These are phyloP conservation scores for Mus pahari DNA, from an alignment of 2,113 vertebrate species.

Conservation along the genomic window DNA sequence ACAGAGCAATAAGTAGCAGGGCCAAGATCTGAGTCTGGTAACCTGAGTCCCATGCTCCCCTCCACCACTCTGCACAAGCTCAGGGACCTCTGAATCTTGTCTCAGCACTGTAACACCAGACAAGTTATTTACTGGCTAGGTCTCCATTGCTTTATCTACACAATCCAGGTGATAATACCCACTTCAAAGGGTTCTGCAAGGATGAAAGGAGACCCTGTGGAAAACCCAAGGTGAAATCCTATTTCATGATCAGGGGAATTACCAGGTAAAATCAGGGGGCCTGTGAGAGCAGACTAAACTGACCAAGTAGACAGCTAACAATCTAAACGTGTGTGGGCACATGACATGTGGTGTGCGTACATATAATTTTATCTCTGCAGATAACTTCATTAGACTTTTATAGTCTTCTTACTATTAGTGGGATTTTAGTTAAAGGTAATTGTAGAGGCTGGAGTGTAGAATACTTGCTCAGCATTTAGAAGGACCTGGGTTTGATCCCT, in stretches of 20 bases:
- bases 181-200: constrained; percentile 65
- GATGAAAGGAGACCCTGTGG: constrained; percentile 64
- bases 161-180: constrained; percentile 47
- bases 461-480: background rate
- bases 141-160: constrained; percentile 58
- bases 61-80: background rate
- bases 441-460: background rate
- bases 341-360: constrained; percentile 71
- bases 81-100: background rate
- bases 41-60: background rate
- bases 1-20: background rate
- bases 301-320: constrained; percentile 2
- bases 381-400: constrained; percentile 83
- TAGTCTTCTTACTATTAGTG: constrained; percentile 76
- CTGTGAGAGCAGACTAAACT: background rate
- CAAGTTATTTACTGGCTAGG: constrained; percentile 41
- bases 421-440: constrained; percentile 85
- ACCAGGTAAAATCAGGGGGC: constrained; percentile 5
- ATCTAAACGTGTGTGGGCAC: constrained; percentile 53
- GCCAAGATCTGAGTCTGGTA: background rate
- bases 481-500: background rate
- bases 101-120: constrained; percentile 15
- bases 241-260: constrained; percentile 13
- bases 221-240: constrained; percentile 47
- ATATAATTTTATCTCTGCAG: constrained; percentile 76